phyloP scores from a whole-genome alignment of 2,113 vertebrate genomes.

The Setophaga coronata region DNA sequence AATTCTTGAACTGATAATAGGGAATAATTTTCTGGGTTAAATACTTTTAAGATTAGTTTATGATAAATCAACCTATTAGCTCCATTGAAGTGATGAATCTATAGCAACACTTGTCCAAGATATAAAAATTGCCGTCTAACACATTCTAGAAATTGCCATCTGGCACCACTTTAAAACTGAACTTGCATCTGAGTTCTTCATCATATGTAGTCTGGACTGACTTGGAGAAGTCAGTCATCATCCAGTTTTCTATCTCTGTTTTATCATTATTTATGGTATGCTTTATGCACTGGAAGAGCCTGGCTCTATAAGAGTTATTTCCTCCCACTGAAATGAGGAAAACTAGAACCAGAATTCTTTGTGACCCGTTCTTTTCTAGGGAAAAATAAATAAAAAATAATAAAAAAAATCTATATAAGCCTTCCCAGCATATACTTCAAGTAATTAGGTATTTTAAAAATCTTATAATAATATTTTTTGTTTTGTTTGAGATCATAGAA shows the following conservation, averaged over 20 bases:
- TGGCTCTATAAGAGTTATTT: neutral
- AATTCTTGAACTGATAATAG: neutral
- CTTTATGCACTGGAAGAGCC: neutral
- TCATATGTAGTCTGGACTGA: accelerated
- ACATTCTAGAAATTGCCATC: neutral
- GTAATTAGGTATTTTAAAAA: neutral
- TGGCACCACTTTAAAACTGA: neutral
- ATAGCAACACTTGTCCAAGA: neutral
- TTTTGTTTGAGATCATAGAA: neutral
- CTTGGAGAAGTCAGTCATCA: neutral
- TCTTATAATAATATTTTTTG: no score
- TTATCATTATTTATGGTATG: neutral
- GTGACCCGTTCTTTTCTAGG: neutral
- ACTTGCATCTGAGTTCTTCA: neutral
- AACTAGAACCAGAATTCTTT: neutral
- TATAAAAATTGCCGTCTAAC: neutral
- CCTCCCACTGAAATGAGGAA: neutral
- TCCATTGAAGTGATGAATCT: neutral
- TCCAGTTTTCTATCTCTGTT: neutral
- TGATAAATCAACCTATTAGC: neutral
- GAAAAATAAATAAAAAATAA: neutral
- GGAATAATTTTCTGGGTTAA: neutral
- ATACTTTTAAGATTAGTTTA: neutral
- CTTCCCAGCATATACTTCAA: neutral
- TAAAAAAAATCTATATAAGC: neutral